phyloP scores from a whole-genome alignment of 2,797 vertebrate genomes.

The Podarcis lilfordi region DNA sequence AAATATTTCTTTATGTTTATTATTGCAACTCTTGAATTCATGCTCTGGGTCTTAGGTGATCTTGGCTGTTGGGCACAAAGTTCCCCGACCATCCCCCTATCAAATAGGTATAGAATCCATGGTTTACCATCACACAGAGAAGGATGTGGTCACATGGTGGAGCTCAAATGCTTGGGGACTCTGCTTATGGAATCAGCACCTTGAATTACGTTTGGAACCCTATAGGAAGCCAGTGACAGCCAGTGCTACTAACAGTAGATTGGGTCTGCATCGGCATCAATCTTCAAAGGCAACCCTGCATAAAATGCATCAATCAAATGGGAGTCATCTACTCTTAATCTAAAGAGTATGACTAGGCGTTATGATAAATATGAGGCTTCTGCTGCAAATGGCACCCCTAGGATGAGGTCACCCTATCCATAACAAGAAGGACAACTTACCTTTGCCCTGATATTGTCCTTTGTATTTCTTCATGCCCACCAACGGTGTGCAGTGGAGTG shows the following conservation, averaged over 20 bases:
- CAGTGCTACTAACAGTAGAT: background rate
- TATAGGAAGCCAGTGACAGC: background rate
- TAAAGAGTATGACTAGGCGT: background rate
- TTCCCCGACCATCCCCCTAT: background rate
- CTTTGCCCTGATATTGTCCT: background rate
- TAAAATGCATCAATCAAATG: background rate
- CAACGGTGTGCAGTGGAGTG: no score
- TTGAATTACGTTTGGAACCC: background rate
- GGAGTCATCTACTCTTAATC: background rate
- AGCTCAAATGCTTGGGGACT: background rate
- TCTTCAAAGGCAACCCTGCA: background rate
- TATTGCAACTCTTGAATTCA: constrained; percentile 38
- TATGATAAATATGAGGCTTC: background rate
- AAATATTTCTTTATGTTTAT: constrained; percentile 32
- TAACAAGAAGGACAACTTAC: background rate
- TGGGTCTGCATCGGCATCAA: background rate
- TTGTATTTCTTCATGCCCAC: no score
- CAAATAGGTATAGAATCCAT: background rate
- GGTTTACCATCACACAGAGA: background rate
- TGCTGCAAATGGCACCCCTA: background rate
- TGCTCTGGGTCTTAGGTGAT: background rate
- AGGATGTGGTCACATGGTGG: background rate
- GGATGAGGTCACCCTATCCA: background rate
- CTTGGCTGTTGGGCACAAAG: background rate
- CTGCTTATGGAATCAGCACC: background rate